These are phyloP conservation scores for Ecliptopera silaceata DNA, from an alignment of 2,888 invertebrate genomes.

Conservation along the genomic window DNA sequence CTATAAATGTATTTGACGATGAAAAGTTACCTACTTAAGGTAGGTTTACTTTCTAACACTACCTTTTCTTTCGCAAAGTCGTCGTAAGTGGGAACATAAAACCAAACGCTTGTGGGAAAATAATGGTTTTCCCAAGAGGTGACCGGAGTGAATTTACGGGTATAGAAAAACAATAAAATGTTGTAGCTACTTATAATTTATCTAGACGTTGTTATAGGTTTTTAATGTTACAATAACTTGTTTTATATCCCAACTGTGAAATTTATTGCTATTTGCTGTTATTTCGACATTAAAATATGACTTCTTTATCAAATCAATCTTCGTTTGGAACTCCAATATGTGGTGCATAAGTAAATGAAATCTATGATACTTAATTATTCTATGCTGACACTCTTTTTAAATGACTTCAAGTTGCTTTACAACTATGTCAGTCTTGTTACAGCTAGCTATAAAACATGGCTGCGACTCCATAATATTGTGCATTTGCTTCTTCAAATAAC, in stretches of 20 bases:
- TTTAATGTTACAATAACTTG: conserved; percentile 9
- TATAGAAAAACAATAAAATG: conserved; percentile 27
- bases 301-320: too few relatives aligned
- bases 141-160: conserved; percentile 25
- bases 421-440: too few relatives aligned
- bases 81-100: conserved; percentile 29
- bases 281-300: too few relatives aligned
- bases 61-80: conserved; percentile 20
- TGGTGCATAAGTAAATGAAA: too few relatives aligned
- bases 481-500: too few relatives aligned
- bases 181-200: conserved; percentile 16
- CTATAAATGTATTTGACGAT: not conserved
- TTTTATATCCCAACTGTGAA: not conserved
- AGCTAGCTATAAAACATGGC: too few relatives aligned
- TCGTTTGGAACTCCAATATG: too few relatives aligned
- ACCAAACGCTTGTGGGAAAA: conserved; percentile 26
- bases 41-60: conserved; percentile 4
- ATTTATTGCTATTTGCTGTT: not conserved
- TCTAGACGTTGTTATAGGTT: conserved; percentile 15
- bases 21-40: not conserved
- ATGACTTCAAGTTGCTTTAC: too few relatives aligned
- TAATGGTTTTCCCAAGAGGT: conserved; percentile 28
- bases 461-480: too few relatives aligned
- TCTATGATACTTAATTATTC: too few relatives aligned
- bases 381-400: too few relatives aligned